Percentiles rank a stretch among this genome's conserved stretches.
Evolutionary conservation across 2,888 invertebrate genomes (phyloP).

Genomic region (Dromius quadrimaculatus): DNA sequence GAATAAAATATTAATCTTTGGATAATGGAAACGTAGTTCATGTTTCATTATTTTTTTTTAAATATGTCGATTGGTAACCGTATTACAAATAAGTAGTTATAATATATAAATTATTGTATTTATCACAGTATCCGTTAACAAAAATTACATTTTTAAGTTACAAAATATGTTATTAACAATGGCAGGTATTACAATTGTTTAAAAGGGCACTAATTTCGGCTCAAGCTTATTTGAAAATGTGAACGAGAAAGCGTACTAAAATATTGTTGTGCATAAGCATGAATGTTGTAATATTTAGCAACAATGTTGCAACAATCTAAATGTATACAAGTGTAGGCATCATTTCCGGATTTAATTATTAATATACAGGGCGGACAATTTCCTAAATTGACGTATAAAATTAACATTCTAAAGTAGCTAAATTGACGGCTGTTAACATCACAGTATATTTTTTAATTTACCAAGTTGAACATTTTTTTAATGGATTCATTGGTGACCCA

Average conservation of each 20-base stretch:
- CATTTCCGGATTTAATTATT: no score
- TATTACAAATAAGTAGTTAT: no score
- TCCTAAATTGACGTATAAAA: no score
- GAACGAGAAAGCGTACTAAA: no score
- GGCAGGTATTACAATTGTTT: slow-evolving; percentile 38
- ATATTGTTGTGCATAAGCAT: slow-evolving; percentile 29
- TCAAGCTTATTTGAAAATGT: slow-evolving; percentile 33
- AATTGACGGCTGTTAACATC: background rate
- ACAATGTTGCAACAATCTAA: no score
- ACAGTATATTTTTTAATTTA: slow-evolving; percentile 57
- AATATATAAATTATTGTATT: slow-evolving; percentile 43
- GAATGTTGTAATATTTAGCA: background rate
- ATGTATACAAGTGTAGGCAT: no score
- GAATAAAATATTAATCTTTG: no score
- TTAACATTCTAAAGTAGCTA: no score
- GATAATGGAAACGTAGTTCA: no score
- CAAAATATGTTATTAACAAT: slow-evolving; percentile 26
- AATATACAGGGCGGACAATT: no score
- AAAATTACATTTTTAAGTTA: slow-evolving; percentile 28
- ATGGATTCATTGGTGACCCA: slow-evolving; percentile 67
- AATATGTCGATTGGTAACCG: no score
- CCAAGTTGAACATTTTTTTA: slow-evolving; percentile 67
- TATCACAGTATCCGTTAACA: slow-evolving; percentile 48
- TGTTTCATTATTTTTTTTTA: no score
- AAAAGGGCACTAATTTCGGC: slow-evolving; percentile 39